These are phyloP conservation scores for Ligdia adustata DNA, from an alignment of 2,888 invertebrate species.

Conservation along the genomic window DNA sequence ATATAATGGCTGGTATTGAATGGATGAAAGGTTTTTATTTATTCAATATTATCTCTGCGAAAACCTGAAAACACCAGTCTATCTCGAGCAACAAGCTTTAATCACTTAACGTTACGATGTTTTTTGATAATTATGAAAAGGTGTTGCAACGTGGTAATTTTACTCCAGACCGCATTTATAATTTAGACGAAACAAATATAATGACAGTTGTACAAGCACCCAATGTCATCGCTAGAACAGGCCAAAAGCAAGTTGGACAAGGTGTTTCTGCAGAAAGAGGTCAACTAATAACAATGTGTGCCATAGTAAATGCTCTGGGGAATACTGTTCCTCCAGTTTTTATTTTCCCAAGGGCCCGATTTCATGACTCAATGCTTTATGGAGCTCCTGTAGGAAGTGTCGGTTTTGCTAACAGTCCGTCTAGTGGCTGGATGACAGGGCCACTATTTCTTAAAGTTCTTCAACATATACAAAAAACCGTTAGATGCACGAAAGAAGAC, in stretches of 20 bases:
- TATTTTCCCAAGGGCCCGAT: slow-evolving; percentile 29
- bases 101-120: slow-evolving; percentile 19
- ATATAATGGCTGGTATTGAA: slow-evolving; percentile 7
- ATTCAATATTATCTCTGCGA: slow-evolving; percentile 5
- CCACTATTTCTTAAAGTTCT: slow-evolving; percentile 43
- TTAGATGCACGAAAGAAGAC: slow-evolving; percentile 35
- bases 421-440: slow-evolving; percentile 45
- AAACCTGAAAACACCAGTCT: slow-evolving; percentile 13
- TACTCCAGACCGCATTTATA: slow-evolving; percentile 19
- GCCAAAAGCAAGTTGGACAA: slow-evolving; percentile 22
- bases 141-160: slow-evolving; percentile 8
- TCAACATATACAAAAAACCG: slow-evolving; percentile 24
- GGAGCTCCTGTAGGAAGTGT: slow-evolving; percentile 36
- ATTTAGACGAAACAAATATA: slow-evolving; percentile 39
- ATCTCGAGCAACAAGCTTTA: slow-evolving; percentile 27
- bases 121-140: slow-evolving; percentile 5
- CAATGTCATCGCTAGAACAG: slow-evolving; percentile 33
- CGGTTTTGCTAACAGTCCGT: slow-evolving; percentile 41
- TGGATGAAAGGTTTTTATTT: slow-evolving; percentile 12
- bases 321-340: slow-evolving; percentile 41
- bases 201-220: slow-evolving; percentile 39
- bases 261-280: slow-evolving; percentile 36
- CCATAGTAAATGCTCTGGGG: slow-evolving; percentile 37
- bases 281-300: slow-evolving; percentile 36
- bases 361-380: slow-evolving; percentile 34